phyloP scores from a whole-genome alignment of 92 coral and sea anemone species.

The Pocillopora meandrina region DNA sequence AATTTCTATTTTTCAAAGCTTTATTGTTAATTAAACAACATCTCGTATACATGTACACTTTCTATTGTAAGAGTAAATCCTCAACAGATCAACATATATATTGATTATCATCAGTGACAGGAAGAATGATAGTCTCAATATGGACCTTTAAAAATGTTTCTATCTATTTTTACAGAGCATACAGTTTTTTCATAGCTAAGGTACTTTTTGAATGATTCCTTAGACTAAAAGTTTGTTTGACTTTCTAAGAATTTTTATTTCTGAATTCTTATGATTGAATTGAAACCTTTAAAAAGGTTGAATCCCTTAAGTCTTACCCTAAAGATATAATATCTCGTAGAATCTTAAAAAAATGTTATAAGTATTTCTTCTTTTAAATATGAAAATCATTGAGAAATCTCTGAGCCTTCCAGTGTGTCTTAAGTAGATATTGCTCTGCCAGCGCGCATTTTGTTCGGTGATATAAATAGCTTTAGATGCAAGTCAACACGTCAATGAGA shows the following conservation, averaged over 20 bases:
- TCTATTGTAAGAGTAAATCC: not conserved
- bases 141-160: not conserved
- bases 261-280: no score
- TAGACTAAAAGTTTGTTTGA: no score
- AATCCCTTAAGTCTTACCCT: no score
- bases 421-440: not conserved
- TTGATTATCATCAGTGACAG: slow-evolving; percentile 16
- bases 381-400: not conserved
- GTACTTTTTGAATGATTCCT: no score
- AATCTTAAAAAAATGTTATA: no score
- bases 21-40: slow-evolving; percentile 33
- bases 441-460: not conserved
- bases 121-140: not conserved
- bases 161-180: no score
- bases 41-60: slow-evolving; percentile 2
- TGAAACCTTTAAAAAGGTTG: no score
- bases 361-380: no score
- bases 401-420: not conserved
- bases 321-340: no score
- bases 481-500: not conserved
- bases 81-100: slow-evolving; percentile 9
- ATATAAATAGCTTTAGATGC: not conserved
- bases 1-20: not conserved
- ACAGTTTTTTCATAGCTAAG: no score
- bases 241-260: no score